phyloP scores from a whole-genome alignment of 2,113 vertebrate genomes.

The Trochalopteron elliotii region DNA sequence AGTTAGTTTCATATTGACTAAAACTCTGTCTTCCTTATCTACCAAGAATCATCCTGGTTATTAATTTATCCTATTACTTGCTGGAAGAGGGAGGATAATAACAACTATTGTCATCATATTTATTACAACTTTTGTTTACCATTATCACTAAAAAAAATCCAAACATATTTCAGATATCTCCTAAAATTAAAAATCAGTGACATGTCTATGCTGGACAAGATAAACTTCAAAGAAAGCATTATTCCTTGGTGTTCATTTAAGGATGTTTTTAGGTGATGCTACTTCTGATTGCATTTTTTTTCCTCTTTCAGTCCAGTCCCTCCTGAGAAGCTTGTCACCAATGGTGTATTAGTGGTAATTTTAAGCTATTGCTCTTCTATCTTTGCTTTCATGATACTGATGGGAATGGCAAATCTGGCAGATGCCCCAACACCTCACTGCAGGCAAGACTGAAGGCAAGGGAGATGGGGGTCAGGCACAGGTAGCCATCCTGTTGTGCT shows the following conservation, averaged over 20 bases:
- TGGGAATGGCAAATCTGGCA: neutral
- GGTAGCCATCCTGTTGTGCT: neutral
- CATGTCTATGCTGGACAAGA: neutral
- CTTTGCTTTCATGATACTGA: neutral
- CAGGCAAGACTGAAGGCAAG: neutral
- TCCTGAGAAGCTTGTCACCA: constrained; percentile 75
- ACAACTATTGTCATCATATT: neutral
- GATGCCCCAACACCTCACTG: neutral
- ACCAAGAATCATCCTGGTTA: neutral
- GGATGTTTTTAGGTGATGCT: neutral
- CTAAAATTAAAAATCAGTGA: neutral
- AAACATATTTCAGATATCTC: neutral
- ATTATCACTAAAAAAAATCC: neutral
- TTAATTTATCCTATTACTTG: neutral
- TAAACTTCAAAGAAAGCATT: neutral
- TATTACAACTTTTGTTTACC: neutral
- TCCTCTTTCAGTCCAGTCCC: constrained; percentile 67
- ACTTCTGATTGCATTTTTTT: neutral
- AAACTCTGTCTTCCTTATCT: neutral
- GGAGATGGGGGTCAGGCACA: neutral
- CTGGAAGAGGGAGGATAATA: neutral
- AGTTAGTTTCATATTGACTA: neutral
- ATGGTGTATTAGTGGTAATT: constrained; percentile 78
- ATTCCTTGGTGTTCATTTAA: neutral
- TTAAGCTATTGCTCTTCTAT: neutral